phyloP scores from a whole-genome alignment of 1,140 invertebrate genomes.

The Euwallacea similis region DNA sequence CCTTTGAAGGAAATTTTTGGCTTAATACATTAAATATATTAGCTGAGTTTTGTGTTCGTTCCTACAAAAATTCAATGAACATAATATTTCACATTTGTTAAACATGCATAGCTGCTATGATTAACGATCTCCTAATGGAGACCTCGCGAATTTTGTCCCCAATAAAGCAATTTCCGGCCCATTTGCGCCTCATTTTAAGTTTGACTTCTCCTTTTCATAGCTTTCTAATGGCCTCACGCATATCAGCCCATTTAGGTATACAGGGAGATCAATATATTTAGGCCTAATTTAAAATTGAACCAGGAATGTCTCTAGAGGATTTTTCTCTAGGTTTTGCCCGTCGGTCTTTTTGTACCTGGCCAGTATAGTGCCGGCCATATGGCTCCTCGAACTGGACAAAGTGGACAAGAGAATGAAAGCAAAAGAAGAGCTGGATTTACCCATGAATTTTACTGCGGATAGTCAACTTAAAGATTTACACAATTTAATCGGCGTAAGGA shows the following conservation, averaged over 20 bases:
- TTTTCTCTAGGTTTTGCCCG: slow-evolving; percentile 75
- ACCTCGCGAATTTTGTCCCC: too few relatives aligned
- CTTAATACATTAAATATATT: too few relatives aligned
- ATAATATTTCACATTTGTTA: too few relatives aligned
- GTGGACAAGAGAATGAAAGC: slow-evolving; percentile 66
- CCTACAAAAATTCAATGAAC: too few relatives aligned
- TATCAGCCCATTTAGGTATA: too few relatives aligned
- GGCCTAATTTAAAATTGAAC: too few relatives aligned
- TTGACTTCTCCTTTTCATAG: too few relatives aligned
- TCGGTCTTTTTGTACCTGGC: slow-evolving; percentile 82
- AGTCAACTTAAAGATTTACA: slow-evolving; percentile 60
- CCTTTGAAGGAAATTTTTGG: too few relatives aligned
- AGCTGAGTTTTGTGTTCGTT: too few relatives aligned
- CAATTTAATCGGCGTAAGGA: slow-evolving; percentile 59
- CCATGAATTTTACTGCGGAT: slow-evolving; percentile 58
- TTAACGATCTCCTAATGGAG: too few relatives aligned
- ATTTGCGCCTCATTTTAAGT: neutral
- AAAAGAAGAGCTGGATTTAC: slow-evolving; percentile 55
- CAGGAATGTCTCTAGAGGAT: neutral
- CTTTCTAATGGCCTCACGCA: too few relatives aligned
- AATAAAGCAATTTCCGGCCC: neutral
- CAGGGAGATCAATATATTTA: neutral
- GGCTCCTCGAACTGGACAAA: slow-evolving; percentile 82
- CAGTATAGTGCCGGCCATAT: slow-evolving; percentile 81
- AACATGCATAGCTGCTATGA: too few relatives aligned